Evolutionary conservation across 2,113 vertebrate genomes (phyloP).

Genomic region (Podilymbus podiceps): DNA sequence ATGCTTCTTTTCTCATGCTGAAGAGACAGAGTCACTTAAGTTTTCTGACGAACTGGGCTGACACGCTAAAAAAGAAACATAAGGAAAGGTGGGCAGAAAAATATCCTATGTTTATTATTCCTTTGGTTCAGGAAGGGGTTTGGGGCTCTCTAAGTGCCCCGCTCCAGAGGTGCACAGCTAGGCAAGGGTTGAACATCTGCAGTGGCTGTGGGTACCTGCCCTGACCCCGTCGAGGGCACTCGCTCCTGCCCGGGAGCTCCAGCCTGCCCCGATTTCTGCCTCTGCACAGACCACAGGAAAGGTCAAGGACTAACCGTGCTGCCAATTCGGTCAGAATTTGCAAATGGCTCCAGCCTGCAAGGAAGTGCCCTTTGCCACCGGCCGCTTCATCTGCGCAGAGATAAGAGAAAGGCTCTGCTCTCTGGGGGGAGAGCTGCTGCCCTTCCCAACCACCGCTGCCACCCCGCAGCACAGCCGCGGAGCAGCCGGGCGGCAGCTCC

Average conservation of each 20-base stretch:
- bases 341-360: fast-evolving
- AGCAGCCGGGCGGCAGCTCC: fast-evolving
- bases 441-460: background rate
- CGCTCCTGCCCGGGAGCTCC: background rate
- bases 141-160: background rate
- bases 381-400: fast-evolving
- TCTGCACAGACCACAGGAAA: background rate
- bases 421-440: fast-evolving
- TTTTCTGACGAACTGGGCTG: background rate
- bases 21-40: background rate
- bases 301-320: background rate
- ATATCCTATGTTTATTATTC: background rate
- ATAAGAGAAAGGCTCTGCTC: background rate
- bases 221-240: fast-evolving
- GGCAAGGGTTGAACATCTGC: background rate
- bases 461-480: background rate
- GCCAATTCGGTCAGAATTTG: background rate
- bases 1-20: background rate
- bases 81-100: background rate
- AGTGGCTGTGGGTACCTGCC: background rate
- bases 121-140: background rate
- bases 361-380: background rate
- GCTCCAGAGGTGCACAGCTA: background rate
- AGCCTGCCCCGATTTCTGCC: background rate
- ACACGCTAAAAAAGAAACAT: fast-evolving